These are phyloP conservation scores for Tetanocera ferruginea DNA, from an alignment of 2,888 invertebrate genomes.

Conservation along the genomic window DNA sequence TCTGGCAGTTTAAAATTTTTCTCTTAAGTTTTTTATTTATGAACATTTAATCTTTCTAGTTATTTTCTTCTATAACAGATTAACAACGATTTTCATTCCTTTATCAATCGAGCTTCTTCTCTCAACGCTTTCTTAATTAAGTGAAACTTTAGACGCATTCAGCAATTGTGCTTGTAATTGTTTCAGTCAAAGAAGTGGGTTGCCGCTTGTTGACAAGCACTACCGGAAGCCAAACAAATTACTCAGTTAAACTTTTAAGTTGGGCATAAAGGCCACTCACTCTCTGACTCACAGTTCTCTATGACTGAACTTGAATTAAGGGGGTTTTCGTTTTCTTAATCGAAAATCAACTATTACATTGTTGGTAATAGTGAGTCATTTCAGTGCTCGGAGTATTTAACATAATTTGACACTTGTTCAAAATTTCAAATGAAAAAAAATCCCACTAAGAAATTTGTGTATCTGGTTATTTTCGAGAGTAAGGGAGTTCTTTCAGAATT, in stretches of 20 bases:
- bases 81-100: neutral
- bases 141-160: neutral
- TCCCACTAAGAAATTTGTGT: too few relatives aligned
- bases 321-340: too few relatives aligned
- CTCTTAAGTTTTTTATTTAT: neutral
- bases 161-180: constrained; percentile 1
- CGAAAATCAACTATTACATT: too few relatives aligned
- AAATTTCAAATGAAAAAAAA: too few relatives aligned
- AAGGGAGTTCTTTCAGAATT: too few relatives aligned
- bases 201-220: neutral
- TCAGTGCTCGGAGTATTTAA: too few relatives aligned
- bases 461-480: too few relatives aligned
- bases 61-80: neutral
- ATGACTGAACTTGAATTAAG: too few relatives aligned
- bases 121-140: neutral
- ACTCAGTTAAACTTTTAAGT: neutral
- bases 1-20: neutral
- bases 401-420: too few relatives aligned
- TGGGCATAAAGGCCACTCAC: neutral
- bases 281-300: too few relatives aligned
- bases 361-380: too few relatives aligned
- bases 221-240: constrained; percentile 2
- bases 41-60: neutral
- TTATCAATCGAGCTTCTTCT: neutral
- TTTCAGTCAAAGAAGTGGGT: neutral